These are phyloP conservation scores for Hephaestus fuliginosus DNA, from an alignment of 2,797 vertebrate genomes.

Conservation along the genomic window DNA sequence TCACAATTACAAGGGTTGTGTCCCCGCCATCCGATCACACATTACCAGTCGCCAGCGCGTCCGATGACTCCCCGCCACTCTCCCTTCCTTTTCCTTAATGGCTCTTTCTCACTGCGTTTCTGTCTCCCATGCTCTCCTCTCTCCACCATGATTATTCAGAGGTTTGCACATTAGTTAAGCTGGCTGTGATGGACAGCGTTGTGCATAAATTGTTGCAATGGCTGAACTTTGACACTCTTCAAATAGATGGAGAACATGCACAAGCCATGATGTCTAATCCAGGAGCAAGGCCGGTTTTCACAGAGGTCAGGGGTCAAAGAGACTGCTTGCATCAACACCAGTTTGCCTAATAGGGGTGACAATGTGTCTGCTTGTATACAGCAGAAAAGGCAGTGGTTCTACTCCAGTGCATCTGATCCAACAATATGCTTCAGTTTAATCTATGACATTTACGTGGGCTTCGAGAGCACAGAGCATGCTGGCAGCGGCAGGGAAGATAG, in stretches of 20 bases:
- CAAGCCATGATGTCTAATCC: slow-evolving; percentile 54
- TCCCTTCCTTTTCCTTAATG: slow-evolving; percentile 52
- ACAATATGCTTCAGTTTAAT: slow-evolving; percentile 70
- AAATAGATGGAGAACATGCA: slow-evolving; percentile 76
- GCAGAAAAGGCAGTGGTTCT: slow-evolving; percentile 49
- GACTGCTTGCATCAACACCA: slow-evolving; percentile 46
- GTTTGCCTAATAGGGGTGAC: slow-evolving; percentile 62
- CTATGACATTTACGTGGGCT: slow-evolving; percentile 64
- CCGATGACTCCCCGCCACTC: slow-evolving; percentile 60
- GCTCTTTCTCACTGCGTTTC: slow-evolving; percentile 39
- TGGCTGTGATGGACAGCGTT: slow-evolving; percentile 69
- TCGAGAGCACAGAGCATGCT: slow-evolving; percentile 39
- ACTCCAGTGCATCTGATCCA: slow-evolving; percentile 63
- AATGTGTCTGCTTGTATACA: slow-evolving; percentile 54
- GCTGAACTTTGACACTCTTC: slow-evolving; percentile 74
- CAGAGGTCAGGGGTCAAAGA: slow-evolving; percentile 59
- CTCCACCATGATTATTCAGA: slow-evolving; percentile 71
- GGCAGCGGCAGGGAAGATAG: slow-evolving; percentile 36
- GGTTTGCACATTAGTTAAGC: slow-evolving; percentile 65
- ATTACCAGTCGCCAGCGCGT: slow-evolving; percentile 71
- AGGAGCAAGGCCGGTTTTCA: slow-evolving; percentile 33
- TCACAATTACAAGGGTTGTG: slow-evolving; percentile 79
- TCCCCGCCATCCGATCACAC: slow-evolving; percentile 77
- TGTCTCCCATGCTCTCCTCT: slow-evolving; percentile 24
- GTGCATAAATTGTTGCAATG: slow-evolving; percentile 70